Base-by-base conservation (phyloP, 1,140 invertebrate genomes). In the Lepidurus arcticus region DNA sequence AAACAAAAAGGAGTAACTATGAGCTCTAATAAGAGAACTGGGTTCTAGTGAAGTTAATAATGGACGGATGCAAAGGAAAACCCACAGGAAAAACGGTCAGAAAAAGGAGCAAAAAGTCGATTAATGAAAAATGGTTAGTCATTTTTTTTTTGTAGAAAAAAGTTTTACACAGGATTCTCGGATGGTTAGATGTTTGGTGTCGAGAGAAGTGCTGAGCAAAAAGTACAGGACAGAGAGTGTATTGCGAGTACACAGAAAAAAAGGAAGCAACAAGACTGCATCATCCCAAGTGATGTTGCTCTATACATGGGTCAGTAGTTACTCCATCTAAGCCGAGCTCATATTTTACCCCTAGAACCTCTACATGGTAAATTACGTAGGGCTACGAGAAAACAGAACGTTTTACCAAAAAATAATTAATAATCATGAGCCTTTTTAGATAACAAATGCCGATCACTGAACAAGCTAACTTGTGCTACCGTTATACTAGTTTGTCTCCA, bases 331-430 rank as follows among this genome's bases (percentile, higher is more conserved):
- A 65, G 53, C 53, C 53, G 53, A 65, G 53, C 53, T 65, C 53
- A 65, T 65, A 65, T 65, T 16, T 65, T 65, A 65, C 53, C 53
- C 53, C 53, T 65, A 65, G 53, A 65, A 65, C 53, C 53, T 65
- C 53, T 65, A 65, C 53, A 65, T n/a, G 7, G 8, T 65, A 21
- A 65, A 13, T 65, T 34, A 34, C 34, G 34, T 34, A 34, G 34
- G 34, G 34, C 2, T 34, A 34, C 34, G 34, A 34, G 34, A 34
- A 34, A 34, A 34, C 34, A 34, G 34, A 34, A 34, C 34, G 34
- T 34, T 34, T 34, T 3, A 34, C 34, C 34, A 34, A 34, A 34
- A 34, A 34, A 34, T 34, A 34, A 34, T 34, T 34, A 34, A 34
- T 34, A 34, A 34, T 34, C 34, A 34, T 34, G 34, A 34, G 34